These are phyloP conservation scores for Neodiprion pinetum DNA, from an alignment of 1,140 invertebrate species.

Conservation along the genomic window DNA sequence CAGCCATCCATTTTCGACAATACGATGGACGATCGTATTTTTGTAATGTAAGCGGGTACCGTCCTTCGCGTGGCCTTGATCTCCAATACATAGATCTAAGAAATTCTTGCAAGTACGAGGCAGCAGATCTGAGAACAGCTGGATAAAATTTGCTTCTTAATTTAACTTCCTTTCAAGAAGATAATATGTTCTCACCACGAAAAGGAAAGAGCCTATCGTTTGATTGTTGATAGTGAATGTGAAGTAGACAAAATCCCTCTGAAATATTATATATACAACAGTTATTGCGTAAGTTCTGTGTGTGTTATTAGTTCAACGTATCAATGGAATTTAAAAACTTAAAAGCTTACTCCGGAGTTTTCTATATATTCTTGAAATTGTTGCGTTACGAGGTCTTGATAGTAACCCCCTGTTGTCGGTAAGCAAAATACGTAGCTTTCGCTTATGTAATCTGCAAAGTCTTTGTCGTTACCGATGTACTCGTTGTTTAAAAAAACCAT, in stretches of 20 bases:
- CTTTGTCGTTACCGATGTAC: slow-evolving; percentile 34
- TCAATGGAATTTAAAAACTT: not conserved
- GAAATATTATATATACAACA: not conserved
- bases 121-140: slow-evolving; percentile 35
- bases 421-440: slow-evolving; percentile 29
- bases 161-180: not conserved
- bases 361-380: slow-evolving; percentile 26
- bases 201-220: slow-evolving; percentile 33
- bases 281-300: no score
- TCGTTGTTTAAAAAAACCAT: slow-evolving; percentile 33
- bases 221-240: slow-evolving; percentile 27
- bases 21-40: slow-evolving; percentile 33
- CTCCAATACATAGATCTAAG: slow-evolving; percentile 32
- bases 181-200: slow-evolving; percentile 26
- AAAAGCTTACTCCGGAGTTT: slow-evolving; percentile 23
- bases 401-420: slow-evolving; percentile 25
- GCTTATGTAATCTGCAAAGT: slow-evolving; percentile 28
- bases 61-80: slow-evolving; percentile 2
- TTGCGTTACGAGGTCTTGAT: slow-evolving; percentile 27
- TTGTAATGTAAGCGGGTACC: slow-evolving; percentile 26
- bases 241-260: slow-evolving; percentile 34
- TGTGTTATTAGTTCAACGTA: not conserved
- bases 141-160: not conserved
- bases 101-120: slow-evolving; percentile 37
- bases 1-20: slow-evolving; percentile 42